Base-by-base conservation (phyloP, 2,888 invertebrate species). In the Germaria angustata region DNA sequence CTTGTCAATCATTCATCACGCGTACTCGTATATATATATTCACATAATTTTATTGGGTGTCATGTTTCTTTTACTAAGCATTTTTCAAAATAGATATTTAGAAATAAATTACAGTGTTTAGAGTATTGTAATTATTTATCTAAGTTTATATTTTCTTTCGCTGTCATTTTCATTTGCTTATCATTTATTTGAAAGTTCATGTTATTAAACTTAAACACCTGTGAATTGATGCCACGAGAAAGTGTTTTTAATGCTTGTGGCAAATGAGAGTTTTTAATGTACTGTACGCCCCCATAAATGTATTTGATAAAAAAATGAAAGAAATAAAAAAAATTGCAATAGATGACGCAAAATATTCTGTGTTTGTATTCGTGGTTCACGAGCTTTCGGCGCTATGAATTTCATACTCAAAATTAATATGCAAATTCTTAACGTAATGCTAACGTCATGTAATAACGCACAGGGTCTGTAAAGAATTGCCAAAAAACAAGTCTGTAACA, bases 201-300 rank as follows among this genome's bases (percentile, higher is more conserved):
- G 17, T 44, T 46, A 46, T 39, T 57, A 57, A 55, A 49, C 17
- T 66, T 65, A 49, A 76, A 57, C 72, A 72, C 61, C 72, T 61
- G 61, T 51, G 39, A 34, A 69, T 41, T n/a, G 39, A 22, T 51
- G 55, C 24, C 59, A 41, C 53, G 72, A 6, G 61, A 73, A 63
- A 73, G 61, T 73, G 22, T 9, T 51, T 46, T 17, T 13, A 9
- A 4, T 34, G 32, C 13, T 24, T 46, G 0, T 1, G 2, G 22
- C 0, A 20, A 17, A 32, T 28, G 13, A 39, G 6, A 39, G 15
- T 24, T 53, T 53, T 69, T 8, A 28, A n/a, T n/a, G n/a, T n/a
- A n/a, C n/a, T n/a, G n/a, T n/a, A n/a, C n/a, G n/a, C n/a, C n/a
- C n/a, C n/a, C n/a, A n/a, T n/a, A n/a, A n/a, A n/a, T n/a, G n/a